Conservation (phyloP, 2,888 invertebrate species). For the Autographa pulchrina region DNA sequence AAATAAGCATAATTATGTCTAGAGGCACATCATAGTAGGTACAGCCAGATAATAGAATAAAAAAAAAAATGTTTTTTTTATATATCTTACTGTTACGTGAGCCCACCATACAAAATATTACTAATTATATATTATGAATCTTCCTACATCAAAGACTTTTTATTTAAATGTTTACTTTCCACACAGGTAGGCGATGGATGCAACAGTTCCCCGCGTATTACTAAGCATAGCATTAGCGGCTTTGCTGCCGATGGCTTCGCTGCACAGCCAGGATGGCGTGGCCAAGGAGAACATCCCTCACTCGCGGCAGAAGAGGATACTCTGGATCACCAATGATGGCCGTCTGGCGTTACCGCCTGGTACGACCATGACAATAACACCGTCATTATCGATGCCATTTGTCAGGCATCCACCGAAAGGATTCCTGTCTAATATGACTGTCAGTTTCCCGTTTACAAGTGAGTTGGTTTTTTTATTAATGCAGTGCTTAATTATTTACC, state of each 20-base stretch:
- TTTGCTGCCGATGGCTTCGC: conserved; percentile 81
- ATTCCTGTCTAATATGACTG: conserved; percentile 95
- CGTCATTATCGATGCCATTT: conserved; percentile 94
- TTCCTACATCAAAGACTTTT: neutral
- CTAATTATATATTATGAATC: no score
- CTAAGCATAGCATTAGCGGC: conserved; percentile 85
- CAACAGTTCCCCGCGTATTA: conserved; percentile 80
- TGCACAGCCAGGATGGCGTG: conserved; percentile 70
- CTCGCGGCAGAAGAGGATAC: conserved; percentile 94
- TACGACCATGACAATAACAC: conserved; percentile 93
- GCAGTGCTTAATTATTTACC: no score
- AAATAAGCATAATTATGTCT: neutral
- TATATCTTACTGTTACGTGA: no score
- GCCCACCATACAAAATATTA: no score
- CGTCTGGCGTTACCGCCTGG: conserved; percentile 95
- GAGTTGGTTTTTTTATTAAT: conserved; percentile 76
- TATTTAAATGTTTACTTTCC: neutral
- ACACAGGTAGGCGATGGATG: conserved; percentile 82
- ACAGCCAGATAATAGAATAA: no score
- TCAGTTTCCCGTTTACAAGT: conserved; percentile 96
- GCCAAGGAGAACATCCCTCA: conserved; percentile 89
- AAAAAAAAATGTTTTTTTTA: no score
- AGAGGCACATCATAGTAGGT: neutral
- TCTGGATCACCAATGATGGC: conserved; percentile 96
- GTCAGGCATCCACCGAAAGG: conserved; percentile 96